Evolutionary conservation across 2,797 vertebrate genomes (phyloP).

Genomic region (Martes flavigula): DNA sequence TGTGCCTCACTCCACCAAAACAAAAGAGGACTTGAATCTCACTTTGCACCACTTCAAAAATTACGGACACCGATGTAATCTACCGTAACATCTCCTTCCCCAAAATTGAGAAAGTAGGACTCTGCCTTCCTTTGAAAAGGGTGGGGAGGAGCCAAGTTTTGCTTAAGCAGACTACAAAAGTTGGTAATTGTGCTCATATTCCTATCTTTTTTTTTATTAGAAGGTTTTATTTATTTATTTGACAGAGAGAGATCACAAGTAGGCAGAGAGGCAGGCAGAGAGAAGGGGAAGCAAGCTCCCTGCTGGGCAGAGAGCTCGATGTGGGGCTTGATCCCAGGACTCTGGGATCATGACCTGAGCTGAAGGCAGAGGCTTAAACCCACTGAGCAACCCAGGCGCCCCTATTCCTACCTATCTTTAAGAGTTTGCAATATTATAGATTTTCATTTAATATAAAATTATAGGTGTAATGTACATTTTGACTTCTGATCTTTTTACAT

Average conservation of each 20-base stretch:
- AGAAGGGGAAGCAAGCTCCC: too few species aligned
- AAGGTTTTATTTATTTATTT: too few species aligned
- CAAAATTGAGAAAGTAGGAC: neutral
- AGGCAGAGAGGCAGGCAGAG: too few species aligned
- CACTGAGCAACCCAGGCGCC: too few species aligned
- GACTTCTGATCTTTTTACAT: neutral
- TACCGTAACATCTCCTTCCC: neutral
- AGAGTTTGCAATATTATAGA: neutral
- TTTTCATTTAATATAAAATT: slow-evolving; percentile 18
- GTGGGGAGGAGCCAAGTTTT: neutral
- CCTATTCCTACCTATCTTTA: neutral
- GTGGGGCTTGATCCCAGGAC: too few species aligned
- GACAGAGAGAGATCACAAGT: too few species aligned
- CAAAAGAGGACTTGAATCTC: neutral
- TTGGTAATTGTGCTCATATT: neutral
- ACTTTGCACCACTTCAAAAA: neutral
- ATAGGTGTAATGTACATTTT: neutral
- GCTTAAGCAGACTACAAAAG: neutral
- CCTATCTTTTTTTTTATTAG: neutral
- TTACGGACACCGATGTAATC: neutral
- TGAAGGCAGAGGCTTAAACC: too few species aligned
- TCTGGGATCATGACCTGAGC: too few species aligned
- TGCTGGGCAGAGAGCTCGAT: too few species aligned
- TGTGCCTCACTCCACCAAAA: neutral
- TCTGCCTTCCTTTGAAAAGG: neutral